Evolutionary conservation across 2,797 vertebrate genomes (phyloP), one percentile per base, ranked within the genome.

Genomic region (Margarornis squamiger): DNA sequence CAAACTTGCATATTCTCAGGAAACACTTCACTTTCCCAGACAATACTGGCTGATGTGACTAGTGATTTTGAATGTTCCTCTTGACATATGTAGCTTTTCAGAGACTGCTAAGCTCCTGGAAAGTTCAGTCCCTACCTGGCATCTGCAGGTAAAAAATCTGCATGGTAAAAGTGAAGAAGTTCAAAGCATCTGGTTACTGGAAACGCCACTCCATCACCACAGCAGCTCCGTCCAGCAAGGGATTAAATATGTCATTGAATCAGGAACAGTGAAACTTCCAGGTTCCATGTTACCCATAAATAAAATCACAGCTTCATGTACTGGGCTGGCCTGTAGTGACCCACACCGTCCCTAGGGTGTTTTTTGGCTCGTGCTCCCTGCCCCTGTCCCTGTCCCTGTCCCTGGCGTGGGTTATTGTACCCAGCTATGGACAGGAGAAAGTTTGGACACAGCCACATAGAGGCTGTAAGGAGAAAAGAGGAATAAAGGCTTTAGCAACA

Each of bases 1-100:
- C 82, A 93, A 79, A 94, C 84, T 89, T 86, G 87, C 75, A 68
- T 52, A 85, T 79, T 91, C 78, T 85, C 0, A 1, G 77, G 75
- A 92, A 95, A 86, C 80, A 93, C 92, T 92, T 96, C 74, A 71
- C 30, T 71, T 94, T 74, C 54, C 91, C 81, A 96, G 68, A 91
- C 89, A 89, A 89, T 89, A 58, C 54, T 62, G 63, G 68, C 75
- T 83, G 88, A 94, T 93, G 59, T 29, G 73, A 88, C 51, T 84
- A 49, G 73, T 90, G 88, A 93, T 96, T 92, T 76, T 84, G 48
- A 96, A 78, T 58, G 52, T 81, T 90, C 70, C 71, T 93, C 86
- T 92, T 88, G 87, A 96, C 70, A 90, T 29, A 84, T 1, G 1
- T 22, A 90, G 88, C 34, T 88, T 91, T 92, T 93, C 88, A 93